These are phyloP conservation scores for Parnassius mnemosyne DNA, from an alignment of 2,888 invertebrate genomes.

Conservation along the genomic window DNA sequence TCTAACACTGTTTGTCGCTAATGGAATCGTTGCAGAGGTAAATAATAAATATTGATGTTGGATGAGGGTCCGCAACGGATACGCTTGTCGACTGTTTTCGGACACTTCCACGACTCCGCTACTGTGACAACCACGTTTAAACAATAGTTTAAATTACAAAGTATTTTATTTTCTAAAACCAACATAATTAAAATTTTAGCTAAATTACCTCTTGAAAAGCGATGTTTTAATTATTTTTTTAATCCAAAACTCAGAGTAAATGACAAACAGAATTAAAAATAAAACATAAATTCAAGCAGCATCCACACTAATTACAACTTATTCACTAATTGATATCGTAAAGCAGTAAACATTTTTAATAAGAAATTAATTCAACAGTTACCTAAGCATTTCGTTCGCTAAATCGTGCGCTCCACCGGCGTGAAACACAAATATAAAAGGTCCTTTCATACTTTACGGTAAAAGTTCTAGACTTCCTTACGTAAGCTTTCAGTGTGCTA, in stretches of 20 bases:
- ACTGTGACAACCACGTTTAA: not conserved
- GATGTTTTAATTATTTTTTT: not conserved
- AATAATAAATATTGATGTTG: slow-evolving; percentile 72
- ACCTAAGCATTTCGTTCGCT: slow-evolving; percentile 4
- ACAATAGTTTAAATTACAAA: not conserved
- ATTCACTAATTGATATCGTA: too few species aligned
- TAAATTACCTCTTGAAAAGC: not conserved
- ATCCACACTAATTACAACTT: too few species aligned
- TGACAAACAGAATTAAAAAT: too few species aligned
- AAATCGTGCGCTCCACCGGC: slow-evolving; percentile 22
- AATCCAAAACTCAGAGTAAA: not conserved
- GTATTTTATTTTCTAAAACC: not conserved
- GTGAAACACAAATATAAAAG: slow-evolving; percentile 40
- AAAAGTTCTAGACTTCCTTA: slow-evolving; percentile 60
- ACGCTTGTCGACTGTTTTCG: slow-evolving; percentile 28
- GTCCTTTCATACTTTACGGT: slow-evolving; percentile 36
- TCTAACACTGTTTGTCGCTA: slow-evolving; percentile 37
- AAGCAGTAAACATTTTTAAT: not conserved
- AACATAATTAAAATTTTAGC: not conserved
- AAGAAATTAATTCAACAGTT: not conserved
- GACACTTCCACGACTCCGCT: not conserved
- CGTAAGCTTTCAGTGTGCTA: slow-evolving; percentile 61
- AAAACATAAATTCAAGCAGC: too few species aligned
- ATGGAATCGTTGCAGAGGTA: slow-evolving; percentile 63
- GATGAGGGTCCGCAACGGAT: slow-evolving; percentile 30